These are phyloP conservation scores for Tenebrio molitor DNA, from an alignment of 1,140 invertebrate genomes.

Conservation along the genomic window DNA sequence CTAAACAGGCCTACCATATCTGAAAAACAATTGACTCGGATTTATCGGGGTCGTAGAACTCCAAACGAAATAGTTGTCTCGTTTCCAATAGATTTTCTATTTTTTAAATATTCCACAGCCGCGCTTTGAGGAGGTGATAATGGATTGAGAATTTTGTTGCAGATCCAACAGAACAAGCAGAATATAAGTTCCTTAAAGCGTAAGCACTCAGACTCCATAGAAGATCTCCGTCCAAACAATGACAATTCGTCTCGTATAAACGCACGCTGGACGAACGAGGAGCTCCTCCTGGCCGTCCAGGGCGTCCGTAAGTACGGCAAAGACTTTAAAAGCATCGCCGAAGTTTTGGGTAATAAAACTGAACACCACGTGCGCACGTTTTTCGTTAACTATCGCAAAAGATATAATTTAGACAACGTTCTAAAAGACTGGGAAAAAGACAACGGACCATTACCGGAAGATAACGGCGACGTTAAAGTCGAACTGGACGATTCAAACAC, in stretches of 20 bases:
- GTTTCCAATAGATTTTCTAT: too few species aligned
- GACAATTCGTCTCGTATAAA: slow-evolving; percentile 60
- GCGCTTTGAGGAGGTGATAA: not conserved
- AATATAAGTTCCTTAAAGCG: slow-evolving; percentile 87
- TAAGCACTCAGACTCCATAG: slow-evolving; percentile 80
- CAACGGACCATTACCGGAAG: slow-evolving; percentile 70
- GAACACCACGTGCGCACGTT: slow-evolving; percentile 93
- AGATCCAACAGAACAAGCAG: slow-evolving; percentile 97
- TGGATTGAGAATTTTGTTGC: slow-evolving; percentile 60
- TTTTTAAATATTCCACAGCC: too few species aligned
- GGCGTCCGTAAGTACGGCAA: slow-evolving; percentile 95
- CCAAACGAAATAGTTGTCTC: not conserved
- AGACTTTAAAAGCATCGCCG: slow-evolving; percentile 95
- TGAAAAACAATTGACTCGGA: too few species aligned
- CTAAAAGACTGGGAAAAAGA: slow-evolving; percentile 90
- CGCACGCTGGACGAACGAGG: slow-evolving; percentile 91
- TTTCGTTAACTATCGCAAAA: slow-evolving; percentile 89
- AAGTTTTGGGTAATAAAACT: slow-evolving; percentile 95
- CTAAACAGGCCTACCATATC: not conserved
- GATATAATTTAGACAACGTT: slow-evolving; percentile 92
- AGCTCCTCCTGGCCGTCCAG: slow-evolving; percentile 91
- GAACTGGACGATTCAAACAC: slow-evolving; percentile 59
- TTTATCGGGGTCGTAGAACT: not conserved
- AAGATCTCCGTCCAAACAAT: slow-evolving; percentile 75
- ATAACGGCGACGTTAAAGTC: slow-evolving; percentile 57